Conservation (phyloP, 2,113 vertebrate species). For the Rhineura floridana region DNA sequence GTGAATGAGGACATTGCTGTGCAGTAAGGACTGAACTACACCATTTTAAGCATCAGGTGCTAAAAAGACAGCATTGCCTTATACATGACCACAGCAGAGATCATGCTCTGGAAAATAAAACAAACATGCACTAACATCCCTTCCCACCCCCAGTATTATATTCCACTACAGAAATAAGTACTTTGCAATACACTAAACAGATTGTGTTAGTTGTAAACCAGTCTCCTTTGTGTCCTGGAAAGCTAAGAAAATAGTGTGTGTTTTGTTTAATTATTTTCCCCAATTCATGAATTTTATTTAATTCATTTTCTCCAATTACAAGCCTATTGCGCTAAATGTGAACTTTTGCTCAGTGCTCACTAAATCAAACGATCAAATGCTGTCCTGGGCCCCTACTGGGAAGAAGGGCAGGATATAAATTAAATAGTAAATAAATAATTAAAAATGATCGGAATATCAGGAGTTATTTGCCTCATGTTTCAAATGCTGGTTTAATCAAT, state of each 20-base stretch:
- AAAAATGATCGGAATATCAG: not conserved
- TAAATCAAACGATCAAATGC: too few relatives aligned
- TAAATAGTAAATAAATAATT: too few relatives aligned
- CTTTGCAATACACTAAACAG: not conserved
- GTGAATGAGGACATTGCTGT: not conserved
- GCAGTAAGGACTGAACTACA: not conserved
- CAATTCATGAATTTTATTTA: too few relatives aligned
- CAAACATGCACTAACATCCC: not conserved
- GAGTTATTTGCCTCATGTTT: not conserved
- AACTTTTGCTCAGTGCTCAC: not conserved
- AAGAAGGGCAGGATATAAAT: too few relatives aligned
- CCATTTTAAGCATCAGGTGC: not conserved
- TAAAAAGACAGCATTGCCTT: not conserved
- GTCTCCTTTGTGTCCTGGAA: not conserved
- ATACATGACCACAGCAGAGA: not conserved
- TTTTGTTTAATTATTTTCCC: not conserved
- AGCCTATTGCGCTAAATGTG: not conserved
- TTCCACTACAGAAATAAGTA: too few relatives aligned
- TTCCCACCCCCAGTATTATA: not conserved
- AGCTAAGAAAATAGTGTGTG: not conserved
- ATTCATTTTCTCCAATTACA: too few relatives aligned
- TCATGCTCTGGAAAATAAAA: not conserved
- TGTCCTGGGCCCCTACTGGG: too few relatives aligned
- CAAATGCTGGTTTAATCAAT: constrained; percentile 4
- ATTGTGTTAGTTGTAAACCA: not conserved